Evolutionary conservation across 2,888 invertebrate genomes (phyloP).

Genomic region (Apodemia mormo): DNA sequence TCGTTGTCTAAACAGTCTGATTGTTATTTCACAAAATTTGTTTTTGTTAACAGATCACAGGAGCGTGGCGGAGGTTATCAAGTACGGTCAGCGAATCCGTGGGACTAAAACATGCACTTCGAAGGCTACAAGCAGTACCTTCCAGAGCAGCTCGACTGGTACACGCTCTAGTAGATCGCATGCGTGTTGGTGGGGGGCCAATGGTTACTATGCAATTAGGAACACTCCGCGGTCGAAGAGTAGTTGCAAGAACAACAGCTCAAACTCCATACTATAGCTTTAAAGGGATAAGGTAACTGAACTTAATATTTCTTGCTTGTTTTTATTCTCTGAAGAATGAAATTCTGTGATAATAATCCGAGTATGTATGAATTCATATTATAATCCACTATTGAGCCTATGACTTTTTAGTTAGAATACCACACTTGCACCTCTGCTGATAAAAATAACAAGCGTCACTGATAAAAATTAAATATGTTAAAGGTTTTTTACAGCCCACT

Average conservation of each 20-base stretch:
- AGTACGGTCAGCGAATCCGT: constrained; percentile 76
- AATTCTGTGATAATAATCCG: too few relatives aligned
- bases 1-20: too few relatives aligned
- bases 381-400: too few relatives aligned
- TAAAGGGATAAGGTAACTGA: constrained; percentile 71
- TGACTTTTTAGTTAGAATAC: too few relatives aligned
- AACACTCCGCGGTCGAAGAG: constrained; percentile 65
- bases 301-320: neutral
- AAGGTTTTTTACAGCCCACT: too few relatives aligned
- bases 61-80: constrained; percentile 73
- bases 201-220: constrained; percentile 64
- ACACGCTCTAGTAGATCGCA: constrained; percentile 74
- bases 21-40: neutral
- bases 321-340: too few relatives aligned
- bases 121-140: constrained; percentile 72
- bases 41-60: constrained; percentile 57
- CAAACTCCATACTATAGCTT: constrained; percentile 74
- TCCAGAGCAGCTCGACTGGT: constrained; percentile 74
- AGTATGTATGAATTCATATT: too few relatives aligned
- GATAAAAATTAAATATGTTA: too few relatives aligned
- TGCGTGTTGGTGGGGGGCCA: constrained; percentile 78
- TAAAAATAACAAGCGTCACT: too few relatives aligned
- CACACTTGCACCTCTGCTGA: too few relatives aligned
- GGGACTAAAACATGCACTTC: constrained; percentile 71
- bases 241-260: constrained; percentile 62